phyloP scores from a whole-genome alignment of 2,797 vertebrate genomes.

The Sparus aurata region DNA sequence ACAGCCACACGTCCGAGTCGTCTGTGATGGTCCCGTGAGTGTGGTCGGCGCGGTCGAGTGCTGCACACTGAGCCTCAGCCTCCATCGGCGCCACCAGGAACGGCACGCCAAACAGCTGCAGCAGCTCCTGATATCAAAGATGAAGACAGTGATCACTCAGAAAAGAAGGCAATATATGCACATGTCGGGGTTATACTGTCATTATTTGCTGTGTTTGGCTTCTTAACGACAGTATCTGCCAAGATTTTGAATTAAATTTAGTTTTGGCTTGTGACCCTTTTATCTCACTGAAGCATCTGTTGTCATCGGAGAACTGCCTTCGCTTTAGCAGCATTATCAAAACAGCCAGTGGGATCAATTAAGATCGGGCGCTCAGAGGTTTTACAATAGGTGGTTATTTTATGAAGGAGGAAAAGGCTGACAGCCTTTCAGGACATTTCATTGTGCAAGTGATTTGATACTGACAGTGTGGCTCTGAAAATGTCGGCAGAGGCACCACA shows the following conservation, averaged over 20 bases:
- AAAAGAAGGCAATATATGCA: neutral
- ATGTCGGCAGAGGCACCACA: conserved; percentile 28
- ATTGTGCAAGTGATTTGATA: neutral
- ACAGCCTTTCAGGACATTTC: neutral
- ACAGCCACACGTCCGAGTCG: conserved; percentile 98
- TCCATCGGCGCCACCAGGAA: conserved; percentile 95
- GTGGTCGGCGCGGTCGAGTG: conserved; percentile 92
- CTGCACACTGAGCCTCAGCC: conserved; percentile 96
- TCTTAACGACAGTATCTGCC: neutral
- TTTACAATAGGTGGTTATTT: conserved; percentile 25
- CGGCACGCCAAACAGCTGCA: conserved; percentile 94
- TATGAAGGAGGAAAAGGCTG: conserved; percentile 14
- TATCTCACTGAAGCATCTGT: neutral
- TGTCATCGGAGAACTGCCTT: conserved; percentile 16
- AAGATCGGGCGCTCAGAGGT: neutral
- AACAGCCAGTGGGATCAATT: conserved; percentile 14
- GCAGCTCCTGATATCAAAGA: conserved; percentile 87
- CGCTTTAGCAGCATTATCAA: conserved; percentile 33
- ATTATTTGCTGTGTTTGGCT: neutral
- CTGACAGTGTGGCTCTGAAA: conserved; percentile 7
- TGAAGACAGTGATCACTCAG: neutral
- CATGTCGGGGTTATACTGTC: neutral
- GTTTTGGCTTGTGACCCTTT: neutral
- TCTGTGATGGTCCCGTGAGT: conserved; percentile 98
- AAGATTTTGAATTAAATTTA: neutral